Evolutionary conservation across 2,888 invertebrate species (phyloP), one percentile per base, ranked within the genome.

Genomic region (Sarcophaga caerulescens): DNA sequence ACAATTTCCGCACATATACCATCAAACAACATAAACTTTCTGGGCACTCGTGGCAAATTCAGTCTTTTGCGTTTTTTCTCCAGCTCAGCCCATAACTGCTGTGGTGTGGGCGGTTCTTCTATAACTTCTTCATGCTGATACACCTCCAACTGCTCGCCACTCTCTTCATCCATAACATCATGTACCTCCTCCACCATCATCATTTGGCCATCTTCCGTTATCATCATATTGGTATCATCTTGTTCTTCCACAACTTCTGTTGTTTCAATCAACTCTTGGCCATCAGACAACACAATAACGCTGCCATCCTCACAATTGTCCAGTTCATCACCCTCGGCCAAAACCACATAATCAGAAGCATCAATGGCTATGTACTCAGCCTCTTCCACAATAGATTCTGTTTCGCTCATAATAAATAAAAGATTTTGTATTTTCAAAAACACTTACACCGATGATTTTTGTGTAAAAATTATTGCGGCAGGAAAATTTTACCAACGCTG

Each of bases 401-500:
- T 86, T 78, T 86, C 86, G 62, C 86, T 86, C 86, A 86, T 86
- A 74, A 14, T 83, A 71, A 66, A 45, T 17, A 17, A 52, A 21
- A 25, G 69, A 25, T 73, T 77, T 76, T 83, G 52, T 80, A 83
- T 77, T 80, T 86, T 86, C 71, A 79, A 84, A 84, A 70, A 71
- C 52, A 35, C 19, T 23, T 73, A 75, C 86, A 86, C 84, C 84
- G 86, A 86, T 86, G 86, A 78, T 86, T 84, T 81, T 86, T 86
- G 73, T 59, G 85, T 86, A 82, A 85, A 85, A 79, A 68, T 70
- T 47, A 66, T 76, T 70, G 77, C 70, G 74, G 81, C 73, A 84
- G 73, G 84, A 86, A 79, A 84, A 86, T 71, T 81, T 86, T 84
- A 86, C 86, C 86, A 86, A 86, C 86, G 86, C 86, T 86, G 86